phyloP scores from a whole-genome alignment of 1,140 invertebrate genomes.

The Argopecten irradians region DNA sequence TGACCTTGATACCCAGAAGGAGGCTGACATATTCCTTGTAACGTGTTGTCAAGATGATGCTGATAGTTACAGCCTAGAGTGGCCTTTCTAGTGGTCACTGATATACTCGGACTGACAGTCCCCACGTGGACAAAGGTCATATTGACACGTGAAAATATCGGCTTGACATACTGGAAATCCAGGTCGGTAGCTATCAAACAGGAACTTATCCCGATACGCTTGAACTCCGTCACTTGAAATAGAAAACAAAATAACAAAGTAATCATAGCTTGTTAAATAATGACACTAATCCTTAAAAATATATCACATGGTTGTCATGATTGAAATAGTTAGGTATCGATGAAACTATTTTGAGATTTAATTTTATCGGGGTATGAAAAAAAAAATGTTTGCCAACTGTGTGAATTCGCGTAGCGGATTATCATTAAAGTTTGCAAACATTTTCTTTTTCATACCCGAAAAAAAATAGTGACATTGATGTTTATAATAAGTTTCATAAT shows the following conservation, averaged over 20 bases:
- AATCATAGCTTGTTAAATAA: no score
- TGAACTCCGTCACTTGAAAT: neutral
- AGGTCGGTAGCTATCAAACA: neutral
- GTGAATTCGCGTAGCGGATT: no score
- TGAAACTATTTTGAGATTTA: no score
- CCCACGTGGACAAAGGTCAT: neutral
- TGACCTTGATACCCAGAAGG: neutral
- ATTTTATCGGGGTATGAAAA: no score
- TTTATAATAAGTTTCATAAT: no score
- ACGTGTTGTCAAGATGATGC: neutral
- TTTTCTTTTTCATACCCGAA: no score
- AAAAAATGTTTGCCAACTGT: no score
- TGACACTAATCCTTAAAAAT: no score
- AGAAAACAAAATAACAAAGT: neutral
- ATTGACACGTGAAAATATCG: neutral
- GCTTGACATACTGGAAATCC: neutral
- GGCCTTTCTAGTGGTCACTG: neutral
- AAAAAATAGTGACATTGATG: no score
- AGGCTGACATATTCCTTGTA: neutral
- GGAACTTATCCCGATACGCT: neutral
- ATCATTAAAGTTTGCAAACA: no score
- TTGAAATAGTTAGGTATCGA: no score
- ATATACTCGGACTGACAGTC: neutral
- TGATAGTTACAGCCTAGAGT: neutral
- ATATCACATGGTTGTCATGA: no score